Evolutionary conservation across 1,140 invertebrate genomes (phyloP).

Genomic region (Pollicipes pollicipes): DNA sequence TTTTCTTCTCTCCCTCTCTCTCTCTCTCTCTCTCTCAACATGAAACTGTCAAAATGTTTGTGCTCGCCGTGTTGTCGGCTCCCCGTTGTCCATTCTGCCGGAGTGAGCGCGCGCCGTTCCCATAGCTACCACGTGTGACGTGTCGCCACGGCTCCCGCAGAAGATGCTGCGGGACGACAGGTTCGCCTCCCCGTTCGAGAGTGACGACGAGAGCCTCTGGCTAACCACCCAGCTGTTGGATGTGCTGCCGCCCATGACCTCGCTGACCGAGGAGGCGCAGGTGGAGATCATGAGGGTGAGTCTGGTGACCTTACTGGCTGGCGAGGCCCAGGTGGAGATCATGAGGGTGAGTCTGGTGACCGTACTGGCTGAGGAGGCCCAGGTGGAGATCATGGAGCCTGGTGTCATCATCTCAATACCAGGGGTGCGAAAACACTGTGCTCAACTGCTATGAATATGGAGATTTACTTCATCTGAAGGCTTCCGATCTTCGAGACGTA

Average conservation of each 20-base stretch:
- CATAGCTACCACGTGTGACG: too few species aligned
- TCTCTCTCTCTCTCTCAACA: too few species aligned
- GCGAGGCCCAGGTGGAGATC: slow-evolving; percentile 55
- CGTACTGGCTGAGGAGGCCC: slow-evolving; percentile 50
- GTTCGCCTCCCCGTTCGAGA: slow-evolving; percentile 69
- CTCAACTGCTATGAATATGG: slow-evolving; percentile 9
- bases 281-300: slow-evolving; percentile 49
- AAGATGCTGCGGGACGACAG: slow-evolving; percentile 74
- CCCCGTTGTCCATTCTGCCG: too few species aligned
- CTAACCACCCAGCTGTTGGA: slow-evolving; percentile 70
- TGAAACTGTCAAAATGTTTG: too few species aligned
- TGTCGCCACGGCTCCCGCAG: too few species aligned
- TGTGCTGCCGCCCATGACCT: slow-evolving; percentile 54
- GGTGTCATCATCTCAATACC: slow-evolving; percentile 23
- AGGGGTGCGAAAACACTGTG: background rate
- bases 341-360: slow-evolving; percentile 41
- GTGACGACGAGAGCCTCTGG: slow-evolving; percentile 78
- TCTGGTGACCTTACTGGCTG: slow-evolving; percentile 42
- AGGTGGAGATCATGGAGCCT: slow-evolving; percentile 43
- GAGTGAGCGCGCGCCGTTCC: too few species aligned
- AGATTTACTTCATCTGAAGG: slow-evolving; percentile 9
- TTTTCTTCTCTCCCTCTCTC: too few species aligned
- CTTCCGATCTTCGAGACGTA: slow-evolving; percentile 55
- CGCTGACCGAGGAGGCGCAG: slow-evolving; percentile 52
- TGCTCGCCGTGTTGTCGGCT: too few species aligned